Conservation (phyloP, 2,888 invertebrate genomes). For the Cancer borealis region DNA sequence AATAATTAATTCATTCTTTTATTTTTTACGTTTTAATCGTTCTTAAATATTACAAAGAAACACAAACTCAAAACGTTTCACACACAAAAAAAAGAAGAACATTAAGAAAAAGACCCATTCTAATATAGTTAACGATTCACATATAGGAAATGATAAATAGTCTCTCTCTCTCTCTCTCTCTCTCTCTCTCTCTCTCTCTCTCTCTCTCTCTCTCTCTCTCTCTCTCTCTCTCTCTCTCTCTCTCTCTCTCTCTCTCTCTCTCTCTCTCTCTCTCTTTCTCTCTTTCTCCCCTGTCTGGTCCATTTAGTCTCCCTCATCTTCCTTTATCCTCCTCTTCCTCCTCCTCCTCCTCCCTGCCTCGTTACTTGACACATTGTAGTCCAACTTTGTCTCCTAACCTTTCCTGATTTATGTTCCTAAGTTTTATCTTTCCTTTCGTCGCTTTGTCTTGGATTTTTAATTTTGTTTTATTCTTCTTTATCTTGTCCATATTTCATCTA, state of each 20-base stretch:
- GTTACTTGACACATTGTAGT: not conserved
- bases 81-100: too few species aligned
- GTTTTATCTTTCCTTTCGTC: not conserved
- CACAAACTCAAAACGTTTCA: too few species aligned
- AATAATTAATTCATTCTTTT: not conserved
- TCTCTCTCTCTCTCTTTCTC: not conserved
- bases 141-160: too few species aligned
- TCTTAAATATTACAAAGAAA: too few species aligned
- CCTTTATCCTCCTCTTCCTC: not conserved
- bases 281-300: not conserved
- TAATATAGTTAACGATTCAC: too few species aligned
- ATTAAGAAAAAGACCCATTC: too few species aligned
- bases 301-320: not conserved
- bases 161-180: slow-evolving; percentile 16
- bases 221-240: slow-evolving; percentile 40
- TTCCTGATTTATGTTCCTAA: not conserved
- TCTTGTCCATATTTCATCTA: not conserved
- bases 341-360: not conserved
- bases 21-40: too few species aligned
- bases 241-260: slow-evolving; percentile 40
- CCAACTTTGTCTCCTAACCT: not conserved
- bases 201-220: slow-evolving; percentile 40
- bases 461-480: not conserved
- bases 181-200: slow-evolving; percentile 36
- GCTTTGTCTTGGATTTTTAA: not conserved